phyloP scores from a whole-genome alignment of 2,113 vertebrate species.

The Tretioscincus oriximinensis region DNA sequence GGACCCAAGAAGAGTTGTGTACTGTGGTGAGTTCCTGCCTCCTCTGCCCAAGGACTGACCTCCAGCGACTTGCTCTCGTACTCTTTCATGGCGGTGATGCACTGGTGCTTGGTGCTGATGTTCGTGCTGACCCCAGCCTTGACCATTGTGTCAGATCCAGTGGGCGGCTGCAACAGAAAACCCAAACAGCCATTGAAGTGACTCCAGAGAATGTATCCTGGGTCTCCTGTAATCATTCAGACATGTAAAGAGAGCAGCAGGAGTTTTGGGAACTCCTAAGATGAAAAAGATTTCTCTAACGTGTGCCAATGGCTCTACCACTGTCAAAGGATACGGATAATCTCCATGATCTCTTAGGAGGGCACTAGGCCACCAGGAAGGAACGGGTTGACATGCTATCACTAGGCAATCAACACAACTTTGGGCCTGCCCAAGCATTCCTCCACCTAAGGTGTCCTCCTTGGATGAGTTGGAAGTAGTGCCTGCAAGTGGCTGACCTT shows the following conservation, averaged over 20 bases:
- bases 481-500: too few relatives aligned
- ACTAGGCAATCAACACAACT: too few relatives aligned
- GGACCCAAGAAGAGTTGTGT: too few relatives aligned
- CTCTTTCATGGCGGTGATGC: slow-evolving; percentile 98
- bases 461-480: too few relatives aligned
- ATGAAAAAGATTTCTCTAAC: too few relatives aligned
- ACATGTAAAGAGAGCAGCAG: neutral
- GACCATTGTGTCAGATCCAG: slow-evolving; percentile 94
- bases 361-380: too few relatives aligned
- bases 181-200: neutral
- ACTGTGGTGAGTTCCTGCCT: neutral
- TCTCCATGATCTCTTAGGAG: too few relatives aligned
- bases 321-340: neutral
- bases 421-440: too few relatives aligned
- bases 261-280: neutral
- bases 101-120: slow-evolving; percentile 98
- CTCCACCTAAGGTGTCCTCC: too few relatives aligned
- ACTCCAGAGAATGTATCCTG: accelerated
- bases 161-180: slow-evolving; percentile 79
- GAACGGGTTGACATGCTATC: too few relatives aligned
- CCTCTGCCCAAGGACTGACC: slow-evolving; percentile 65
- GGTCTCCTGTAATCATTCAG: accelerated
- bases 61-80: slow-evolving; percentile 93
- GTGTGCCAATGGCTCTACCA: neutral
- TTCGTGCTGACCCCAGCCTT: slow-evolving; percentile 94